A percentile compares a stretch with the other conserved stretches of the same genome.
phyloP scores from a whole-genome alignment of 2,797 vertebrate species.

The Prunella strophiata region DNA sequence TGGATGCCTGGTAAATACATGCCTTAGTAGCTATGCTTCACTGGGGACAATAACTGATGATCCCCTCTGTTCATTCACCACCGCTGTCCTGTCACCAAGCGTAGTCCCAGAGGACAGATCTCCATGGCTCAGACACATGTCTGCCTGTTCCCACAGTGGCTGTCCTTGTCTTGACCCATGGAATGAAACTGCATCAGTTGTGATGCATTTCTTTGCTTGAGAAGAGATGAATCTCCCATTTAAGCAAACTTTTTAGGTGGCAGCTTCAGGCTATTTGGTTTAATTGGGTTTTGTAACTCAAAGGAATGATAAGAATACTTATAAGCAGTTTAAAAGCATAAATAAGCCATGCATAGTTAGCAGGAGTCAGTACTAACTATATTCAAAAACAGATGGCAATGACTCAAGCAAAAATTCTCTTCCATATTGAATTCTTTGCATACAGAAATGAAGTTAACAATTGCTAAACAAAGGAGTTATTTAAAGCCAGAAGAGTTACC shows the following conservation, averaged over 20 bases:
- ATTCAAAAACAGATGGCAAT: neutral
- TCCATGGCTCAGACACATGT: neutral
- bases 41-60: neutral
- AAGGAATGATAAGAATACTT: neutral
- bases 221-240: neutral
- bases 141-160: neutral
- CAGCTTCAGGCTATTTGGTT: neutral
- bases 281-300: neutral
- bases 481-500: neutral
- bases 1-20: neutral
- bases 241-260: neutral
- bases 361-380: neutral
- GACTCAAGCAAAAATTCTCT: neutral
- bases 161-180: neutral
- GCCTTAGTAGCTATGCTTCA: rapidly evolving
- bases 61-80: neutral
- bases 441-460: neutral
- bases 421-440: neutral
- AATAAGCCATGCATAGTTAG: neutral
- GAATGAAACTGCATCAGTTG: too few species aligned
- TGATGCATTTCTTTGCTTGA: neutral
- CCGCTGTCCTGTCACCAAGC: neutral
- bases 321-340: neutral
- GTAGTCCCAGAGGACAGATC: neutral
- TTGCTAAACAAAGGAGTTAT: neutral